phyloP scores from a whole-genome alignment of 2,113 vertebrate genomes.

The Bambusicola thoracicus region DNA sequence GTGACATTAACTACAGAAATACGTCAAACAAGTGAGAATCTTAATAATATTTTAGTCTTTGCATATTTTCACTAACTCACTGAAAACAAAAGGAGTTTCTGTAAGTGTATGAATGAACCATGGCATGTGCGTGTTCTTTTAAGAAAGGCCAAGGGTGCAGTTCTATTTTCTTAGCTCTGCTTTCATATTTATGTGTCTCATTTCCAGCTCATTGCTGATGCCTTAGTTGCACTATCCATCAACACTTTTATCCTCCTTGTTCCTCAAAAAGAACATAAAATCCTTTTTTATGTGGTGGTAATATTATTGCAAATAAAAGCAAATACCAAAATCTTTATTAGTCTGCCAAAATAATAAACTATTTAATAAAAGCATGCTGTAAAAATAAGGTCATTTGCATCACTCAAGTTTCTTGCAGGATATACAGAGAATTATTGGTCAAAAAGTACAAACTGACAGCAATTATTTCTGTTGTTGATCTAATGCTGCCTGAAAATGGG shows the following conservation, averaged over 20 bases:
- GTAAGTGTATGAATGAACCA: constrained; percentile 91
- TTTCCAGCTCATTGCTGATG: constrained; percentile 95
- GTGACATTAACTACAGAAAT: constrained; percentile 67
- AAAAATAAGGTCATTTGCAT: constrained; percentile 94
- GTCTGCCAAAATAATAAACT: constrained; percentile 92
- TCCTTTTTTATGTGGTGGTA: constrained; percentile 91
- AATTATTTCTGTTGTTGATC: constrained; percentile 78
- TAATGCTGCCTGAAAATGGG: constrained; percentile 60
- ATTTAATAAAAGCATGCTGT: constrained; percentile 93
- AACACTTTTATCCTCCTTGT: constrained; percentile 94
- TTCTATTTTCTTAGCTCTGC: constrained; percentile 90
- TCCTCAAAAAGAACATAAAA: constrained; percentile 95
- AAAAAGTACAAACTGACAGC: constrained; percentile 82
- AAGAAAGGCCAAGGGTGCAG: constrained; percentile 96
- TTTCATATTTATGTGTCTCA: constrained; percentile 99
- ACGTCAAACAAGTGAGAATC: constrained; percentile 31
- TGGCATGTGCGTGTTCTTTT: constrained; percentile 90
- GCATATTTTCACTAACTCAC: constrained; percentile 57
- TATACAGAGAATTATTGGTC: constrained; percentile 83
- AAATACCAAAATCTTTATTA: constrained; percentile 95
- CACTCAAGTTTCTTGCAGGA: constrained; percentile 84
- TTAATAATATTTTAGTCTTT: constrained; percentile 63
- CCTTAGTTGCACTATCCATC: constrained; percentile 93
- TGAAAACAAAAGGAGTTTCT: constrained; percentile 81
- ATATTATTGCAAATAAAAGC: constrained; percentile 92